Evolutionary conservation across 1,140 invertebrate species (phyloP), one percentile per base, ranked within the genome.

Genomic region (Caenorhabditis inopinata): DNA sequence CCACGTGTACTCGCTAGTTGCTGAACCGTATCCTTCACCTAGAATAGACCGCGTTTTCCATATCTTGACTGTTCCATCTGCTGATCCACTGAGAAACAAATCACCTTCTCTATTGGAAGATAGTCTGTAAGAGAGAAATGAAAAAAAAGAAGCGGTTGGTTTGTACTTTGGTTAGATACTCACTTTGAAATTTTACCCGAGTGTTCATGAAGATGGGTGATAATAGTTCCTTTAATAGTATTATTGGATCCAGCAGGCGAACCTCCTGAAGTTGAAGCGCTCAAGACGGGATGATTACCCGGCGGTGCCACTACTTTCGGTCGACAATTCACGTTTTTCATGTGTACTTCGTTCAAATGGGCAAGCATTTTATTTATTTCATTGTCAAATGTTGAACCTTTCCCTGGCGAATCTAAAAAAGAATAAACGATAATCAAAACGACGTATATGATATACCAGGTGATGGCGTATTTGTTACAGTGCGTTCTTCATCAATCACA

Each of bases 151-250:
- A 16, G 38, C 4, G 5, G 1, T n/a, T n/a, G n/a, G n/a, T n/a
- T n/a, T 62, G 6, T 42, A 7, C 38, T 42, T 7, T 5, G 14
- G 14, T 42, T 42, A 42, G 14, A 42, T 7, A 53, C 73, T 38
- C 42, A 82, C 78, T 82, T 74, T 35, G 78, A 51, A 7, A 82
- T 35, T 18, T 58, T 74, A 6, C 29, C 74, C 7, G 62, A 42
- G 35, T 82, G 81, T n/a, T 82, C 81, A 48, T 82, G 81, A 35
- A 82, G 46, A 58, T 80, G 76, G 1, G 81, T 79, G 16, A 82
- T 48, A 38, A 79, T 49, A 25, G 38, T 82, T 27, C 77, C 68
- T 27, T 74, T 46, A 9, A 82, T 27, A 51, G 81, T 49, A 23
- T 29, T 35, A 2, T 48, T 23, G 12, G 78, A 49, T 12, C 32